Percentiles rank a stretch among this genome's conserved stretches.
Conservation (phyloP, 1,140 invertebrate species). For the Heliothis subflexa region DNA sequence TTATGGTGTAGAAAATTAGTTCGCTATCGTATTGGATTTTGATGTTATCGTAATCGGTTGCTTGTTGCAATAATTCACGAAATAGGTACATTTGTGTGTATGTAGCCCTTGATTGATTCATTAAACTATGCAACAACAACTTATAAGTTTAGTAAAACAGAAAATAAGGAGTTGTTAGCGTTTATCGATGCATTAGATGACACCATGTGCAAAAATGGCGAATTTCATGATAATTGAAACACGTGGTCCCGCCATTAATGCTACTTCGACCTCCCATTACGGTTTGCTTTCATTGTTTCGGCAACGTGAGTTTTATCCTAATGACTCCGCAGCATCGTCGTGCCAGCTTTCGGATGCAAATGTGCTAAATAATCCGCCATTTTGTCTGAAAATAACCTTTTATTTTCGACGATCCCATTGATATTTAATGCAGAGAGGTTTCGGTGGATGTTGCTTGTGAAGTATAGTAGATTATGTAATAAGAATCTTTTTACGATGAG, state of each 20-base stretch:
- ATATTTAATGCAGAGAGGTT: too few relatives aligned
- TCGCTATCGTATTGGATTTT: background rate
- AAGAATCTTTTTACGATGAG: background rate
- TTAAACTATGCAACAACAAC: too few relatives aligned
- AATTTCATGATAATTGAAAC: background rate
- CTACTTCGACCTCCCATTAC: background rate
- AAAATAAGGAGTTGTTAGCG: background rate
- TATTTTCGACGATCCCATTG: too few relatives aligned
- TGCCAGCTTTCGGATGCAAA: background rate
- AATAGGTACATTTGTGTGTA: too few relatives aligned
- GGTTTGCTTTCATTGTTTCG: slow-evolving; percentile 1
- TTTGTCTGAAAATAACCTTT: background rate
- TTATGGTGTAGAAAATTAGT: slow-evolving; percentile 13
- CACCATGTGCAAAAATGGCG: slow-evolving; percentile 4
- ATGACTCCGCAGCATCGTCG: background rate
- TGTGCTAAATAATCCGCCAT: background rate
- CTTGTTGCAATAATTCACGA: background rate
- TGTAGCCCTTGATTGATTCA: too few relatives aligned
- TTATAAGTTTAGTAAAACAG: too few relatives aligned
- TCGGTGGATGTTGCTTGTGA: too few relatives aligned
- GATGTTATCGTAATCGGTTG: background rate
- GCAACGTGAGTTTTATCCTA: slow-evolving; percentile 34
- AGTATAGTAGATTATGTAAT: background rate
- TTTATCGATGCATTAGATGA: background rate
- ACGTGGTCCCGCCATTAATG: background rate